Percentiles rank a stretch among this genome's conserved stretches.
These are phyloP conservation scores for Myotis planiceps DNA, from an alignment of 2,797 vertebrate species.

Conservation along the genomic window DNA sequence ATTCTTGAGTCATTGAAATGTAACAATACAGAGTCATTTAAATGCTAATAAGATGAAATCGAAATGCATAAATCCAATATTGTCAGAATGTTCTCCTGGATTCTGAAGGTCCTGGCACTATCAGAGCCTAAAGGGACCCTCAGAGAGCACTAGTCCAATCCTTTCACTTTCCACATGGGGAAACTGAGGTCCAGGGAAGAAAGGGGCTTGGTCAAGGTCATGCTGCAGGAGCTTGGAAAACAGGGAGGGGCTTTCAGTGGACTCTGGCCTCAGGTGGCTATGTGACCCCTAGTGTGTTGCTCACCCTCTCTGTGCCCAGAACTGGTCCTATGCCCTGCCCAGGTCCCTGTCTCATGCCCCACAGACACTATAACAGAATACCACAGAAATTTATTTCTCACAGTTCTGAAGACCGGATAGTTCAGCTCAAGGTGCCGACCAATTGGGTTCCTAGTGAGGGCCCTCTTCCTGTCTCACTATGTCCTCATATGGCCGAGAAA, in stretches of 20 bases:
- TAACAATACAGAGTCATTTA: slow-evolving; percentile 68
- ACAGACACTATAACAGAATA: not conserved
- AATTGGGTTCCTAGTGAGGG: not conserved
- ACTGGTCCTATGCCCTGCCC: not conserved
- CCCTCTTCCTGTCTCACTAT: not conserved
- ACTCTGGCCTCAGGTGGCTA: not conserved
- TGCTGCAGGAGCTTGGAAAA: not conserved
- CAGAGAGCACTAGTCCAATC: not conserved
- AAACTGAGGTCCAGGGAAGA: not conserved
- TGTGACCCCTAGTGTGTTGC: not conserved
- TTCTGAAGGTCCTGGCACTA: slow-evolving; percentile 22
- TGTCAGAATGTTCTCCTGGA: slow-evolving; percentile 28
- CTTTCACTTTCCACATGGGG: not conserved
- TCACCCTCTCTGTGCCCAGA: not conserved
- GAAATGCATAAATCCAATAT: slow-evolving; percentile 56
- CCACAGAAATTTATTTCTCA: not conserved
- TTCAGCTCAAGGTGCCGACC: not conserved
- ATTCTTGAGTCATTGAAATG: slow-evolving; percentile 57
- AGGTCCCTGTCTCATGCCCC: not conserved
- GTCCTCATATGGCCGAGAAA: not conserved
- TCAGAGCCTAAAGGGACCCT: not conserved
- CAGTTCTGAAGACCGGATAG: not conserved
- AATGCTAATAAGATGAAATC: slow-evolving; percentile 73
- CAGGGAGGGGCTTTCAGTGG: not conserved
- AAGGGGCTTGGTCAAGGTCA: not conserved